Conservation (phyloP, 2,888 invertebrate genomes). For the Drosophila mimica region DNA sequence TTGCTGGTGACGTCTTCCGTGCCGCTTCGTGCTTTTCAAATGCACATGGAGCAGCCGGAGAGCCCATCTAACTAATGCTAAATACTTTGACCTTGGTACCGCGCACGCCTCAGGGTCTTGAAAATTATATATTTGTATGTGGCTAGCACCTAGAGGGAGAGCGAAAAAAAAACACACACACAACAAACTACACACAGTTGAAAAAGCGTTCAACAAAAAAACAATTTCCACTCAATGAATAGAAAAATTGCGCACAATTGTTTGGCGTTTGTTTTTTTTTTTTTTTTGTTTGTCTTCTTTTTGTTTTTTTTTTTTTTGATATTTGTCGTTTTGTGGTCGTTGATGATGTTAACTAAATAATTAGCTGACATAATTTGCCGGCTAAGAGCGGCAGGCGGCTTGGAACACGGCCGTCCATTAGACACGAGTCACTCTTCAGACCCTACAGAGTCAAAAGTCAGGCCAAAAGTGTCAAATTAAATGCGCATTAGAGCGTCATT, state of each 20-base stretch:
- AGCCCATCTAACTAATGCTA: slow-evolving; percentile 80
- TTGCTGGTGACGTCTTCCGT: slow-evolving; percentile 67
- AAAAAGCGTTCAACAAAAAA: slow-evolving; percentile 53
- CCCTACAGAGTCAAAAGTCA: slow-evolving; percentile 66
- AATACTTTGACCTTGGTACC: slow-evolving; percentile 77
- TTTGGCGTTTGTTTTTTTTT: slow-evolving; percentile 45
- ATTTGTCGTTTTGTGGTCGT: slow-evolving; percentile 35
- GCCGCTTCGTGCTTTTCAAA: slow-evolving; percentile 78
- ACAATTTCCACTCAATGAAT: slow-evolving; percentile 81
- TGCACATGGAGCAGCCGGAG: slow-evolving; percentile 54
- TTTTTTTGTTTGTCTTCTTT: slow-evolving; percentile 9
- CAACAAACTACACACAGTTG: slow-evolving; percentile 14
- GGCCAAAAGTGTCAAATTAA: slow-evolving; percentile 80
- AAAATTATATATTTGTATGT: slow-evolving; percentile 68
- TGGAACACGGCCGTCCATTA: slow-evolving; percentile 54
- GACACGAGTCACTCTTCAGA: slow-evolving; percentile 65
- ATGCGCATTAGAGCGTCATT: slow-evolving; percentile 79
- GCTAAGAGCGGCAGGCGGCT: slow-evolving; percentile 64
- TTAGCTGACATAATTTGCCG: slow-evolving; percentile 77
- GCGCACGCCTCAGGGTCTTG: slow-evolving; percentile 75
- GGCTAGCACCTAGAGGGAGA: slow-evolving; percentile 57
- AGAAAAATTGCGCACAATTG: slow-evolving; percentile 80
- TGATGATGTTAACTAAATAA: slow-evolving; percentile 79
- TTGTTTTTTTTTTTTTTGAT: slow-evolving; percentile 12
- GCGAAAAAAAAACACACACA: slow-evolving; percentile 21